phyloP scores from a whole-genome alignment of 2,888 invertebrate genomes.

The Mimachlamys varia region DNA sequence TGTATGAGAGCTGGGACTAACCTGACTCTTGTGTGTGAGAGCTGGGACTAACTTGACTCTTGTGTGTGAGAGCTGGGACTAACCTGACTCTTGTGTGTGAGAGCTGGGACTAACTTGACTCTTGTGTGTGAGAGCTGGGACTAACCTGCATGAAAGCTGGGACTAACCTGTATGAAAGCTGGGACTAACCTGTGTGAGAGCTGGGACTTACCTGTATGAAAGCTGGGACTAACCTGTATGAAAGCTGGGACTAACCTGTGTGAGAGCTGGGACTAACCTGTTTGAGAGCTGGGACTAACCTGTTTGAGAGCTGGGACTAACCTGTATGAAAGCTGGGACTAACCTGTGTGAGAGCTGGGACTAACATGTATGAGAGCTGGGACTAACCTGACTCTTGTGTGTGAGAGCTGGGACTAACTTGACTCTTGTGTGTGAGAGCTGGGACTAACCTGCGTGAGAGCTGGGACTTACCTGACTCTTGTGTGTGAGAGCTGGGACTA shows the following conservation, averaged over 20 bases:
- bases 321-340: conserved; percentile 78
- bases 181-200: conserved; percentile 80
- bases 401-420: conserved; percentile 84
- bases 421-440: conserved; percentile 97
- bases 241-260: conserved; percentile 80
- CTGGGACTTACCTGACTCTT: conserved; percentile 87
- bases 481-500: conserved; percentile 86
- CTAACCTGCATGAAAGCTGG: conserved; percentile 80
- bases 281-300: conserved; percentile 71
- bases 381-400: conserved; percentile 90
- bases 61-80: background rate
- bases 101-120: conserved; percentile 84
- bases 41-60: no score
- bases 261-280: conserved; percentile 80
- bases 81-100: conserved; percentile 93
- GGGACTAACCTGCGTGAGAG: no score
- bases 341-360: no score
- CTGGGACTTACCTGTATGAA: conserved; percentile 80
- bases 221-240: conserved; percentile 80
- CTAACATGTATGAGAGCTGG: no score
- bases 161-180: conserved; percentile 80
- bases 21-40: conserved; percentile 95
- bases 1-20: conserved; percentile 60
- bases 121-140: conserved; percentile 88
- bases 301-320: conserved; percentile 77